Percentiles rank a stretch among this genome's conserved stretches.
These are phyloP conservation scores for Buphagus erythrorhynchus DNA, from an alignment of 2,797 vertebrate species.

Conservation along the genomic window DNA sequence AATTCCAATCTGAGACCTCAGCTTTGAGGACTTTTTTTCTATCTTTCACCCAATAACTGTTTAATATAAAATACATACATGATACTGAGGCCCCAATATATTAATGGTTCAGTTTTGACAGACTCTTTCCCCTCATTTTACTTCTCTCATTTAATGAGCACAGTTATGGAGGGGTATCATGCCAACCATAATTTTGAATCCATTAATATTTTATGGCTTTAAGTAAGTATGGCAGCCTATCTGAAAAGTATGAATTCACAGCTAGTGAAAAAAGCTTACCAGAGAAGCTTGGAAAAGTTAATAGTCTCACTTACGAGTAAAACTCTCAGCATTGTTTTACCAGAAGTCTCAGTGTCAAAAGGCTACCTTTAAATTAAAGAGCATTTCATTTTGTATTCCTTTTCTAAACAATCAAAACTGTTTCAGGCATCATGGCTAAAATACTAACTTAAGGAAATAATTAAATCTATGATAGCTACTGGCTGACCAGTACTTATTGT, in stretches of 20 bases:
- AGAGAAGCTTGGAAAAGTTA: background rate
- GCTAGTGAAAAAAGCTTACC: background rate
- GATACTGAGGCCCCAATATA: background rate
- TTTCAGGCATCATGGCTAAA: background rate
- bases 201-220: background rate
- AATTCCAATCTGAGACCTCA: background rate
- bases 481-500: background rate
- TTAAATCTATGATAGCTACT: background rate
- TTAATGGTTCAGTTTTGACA: background rate
- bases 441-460: background rate
- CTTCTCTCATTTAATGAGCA: background rate
- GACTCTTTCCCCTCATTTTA: background rate
- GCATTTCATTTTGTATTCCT: background rate
- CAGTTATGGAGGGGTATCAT: background rate
- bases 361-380: background rate
- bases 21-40: background rate
- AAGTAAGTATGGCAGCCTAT: background rate
- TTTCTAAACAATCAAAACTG: background rate
- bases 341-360: background rate
- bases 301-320: background rate
- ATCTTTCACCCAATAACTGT: background rate
- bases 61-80: background rate
- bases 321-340: background rate
- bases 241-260: background rate
- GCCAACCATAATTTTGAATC: background rate